Conservation (phyloP, 2,113 vertebrate genomes). For the Trematomus loennbergii region DNA sequence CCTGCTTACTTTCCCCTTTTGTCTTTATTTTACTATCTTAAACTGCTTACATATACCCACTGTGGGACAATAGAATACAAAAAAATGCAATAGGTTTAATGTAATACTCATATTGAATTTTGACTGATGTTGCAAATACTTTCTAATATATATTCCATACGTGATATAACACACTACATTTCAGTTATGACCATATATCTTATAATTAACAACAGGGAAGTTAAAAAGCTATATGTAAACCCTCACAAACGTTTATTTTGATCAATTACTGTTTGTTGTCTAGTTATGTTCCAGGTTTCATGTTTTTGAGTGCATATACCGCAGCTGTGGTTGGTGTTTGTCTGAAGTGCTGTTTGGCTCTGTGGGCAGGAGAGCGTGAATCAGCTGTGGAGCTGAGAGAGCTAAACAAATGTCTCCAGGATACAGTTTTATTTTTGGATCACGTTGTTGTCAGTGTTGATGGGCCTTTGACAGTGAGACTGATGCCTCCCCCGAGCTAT, state of each 20-base stretch:
- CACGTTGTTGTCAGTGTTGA: conserved; percentile 66
- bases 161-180: no score
- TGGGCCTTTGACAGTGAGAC: conserved; percentile 66
- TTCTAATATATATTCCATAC: no score
- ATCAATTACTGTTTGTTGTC: not conserved
- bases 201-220: not conserved
- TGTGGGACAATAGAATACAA: not conserved
- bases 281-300: not conserved
- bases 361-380: conserved; percentile 54
- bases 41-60: conserved; percentile 3
- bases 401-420: conserved; percentile 73
- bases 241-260: not conserved
- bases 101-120: not conserved
- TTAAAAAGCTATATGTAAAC: not conserved
- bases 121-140: no score
- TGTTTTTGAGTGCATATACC: not conserved
- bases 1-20: not conserved
- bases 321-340: conserved; percentile 20
- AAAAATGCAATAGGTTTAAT: no score
- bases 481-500: conserved; percentile 62
- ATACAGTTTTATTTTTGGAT: conserved; percentile 79
- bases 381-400: conserved; percentile 67
- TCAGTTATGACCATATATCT: no score
- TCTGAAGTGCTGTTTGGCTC: conserved; percentile 34
- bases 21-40: not conserved